These are phyloP conservation scores for Centropus unirufus DNA, from an alignment of 2,113 vertebrate genomes.

Conservation along the genomic window DNA sequence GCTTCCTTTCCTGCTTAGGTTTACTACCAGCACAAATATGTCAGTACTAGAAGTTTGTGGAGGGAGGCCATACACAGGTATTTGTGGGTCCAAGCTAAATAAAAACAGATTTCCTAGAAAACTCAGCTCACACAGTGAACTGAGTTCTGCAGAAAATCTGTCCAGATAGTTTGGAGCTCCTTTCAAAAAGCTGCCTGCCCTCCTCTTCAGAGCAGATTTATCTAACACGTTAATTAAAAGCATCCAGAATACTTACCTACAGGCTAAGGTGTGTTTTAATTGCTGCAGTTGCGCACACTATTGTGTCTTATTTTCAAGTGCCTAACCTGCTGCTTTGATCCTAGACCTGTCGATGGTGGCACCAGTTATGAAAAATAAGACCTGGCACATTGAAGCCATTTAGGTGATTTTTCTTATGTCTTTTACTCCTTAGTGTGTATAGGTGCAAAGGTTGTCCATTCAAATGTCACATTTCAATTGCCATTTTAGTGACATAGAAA, in stretches of 20 bases:
- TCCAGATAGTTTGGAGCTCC: background rate
- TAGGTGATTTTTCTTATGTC: background rate
- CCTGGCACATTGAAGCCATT: background rate
- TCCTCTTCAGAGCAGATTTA: background rate
- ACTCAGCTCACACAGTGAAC: background rate
- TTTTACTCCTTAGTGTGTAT: background rate
- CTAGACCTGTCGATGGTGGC: background rate
- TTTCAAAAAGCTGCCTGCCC: background rate
- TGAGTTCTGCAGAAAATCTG: background rate
- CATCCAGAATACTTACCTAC: background rate
- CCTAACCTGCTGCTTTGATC: slow-evolving; percentile 20
- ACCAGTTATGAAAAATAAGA: background rate
- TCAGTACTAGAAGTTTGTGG: background rate
- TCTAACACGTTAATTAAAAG: background rate
- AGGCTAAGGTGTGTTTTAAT: background rate
- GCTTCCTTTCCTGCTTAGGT: background rate
- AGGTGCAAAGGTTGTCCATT: background rate
- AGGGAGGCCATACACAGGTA: background rate
- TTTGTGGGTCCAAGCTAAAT: background rate
- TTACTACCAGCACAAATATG: background rate
- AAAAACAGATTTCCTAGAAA: background rate
- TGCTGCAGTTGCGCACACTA: background rate
- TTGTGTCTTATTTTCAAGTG: slow-evolving; percentile 32
- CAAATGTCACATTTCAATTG: background rate
- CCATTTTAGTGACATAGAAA: background rate